Percentiles rank a stretch among this genome's conserved stretches.
These are phyloP conservation scores for Oenanthe oenanthe DNA, from an alignment of 2,113 vertebrate genomes.

Conservation along the genomic window DNA sequence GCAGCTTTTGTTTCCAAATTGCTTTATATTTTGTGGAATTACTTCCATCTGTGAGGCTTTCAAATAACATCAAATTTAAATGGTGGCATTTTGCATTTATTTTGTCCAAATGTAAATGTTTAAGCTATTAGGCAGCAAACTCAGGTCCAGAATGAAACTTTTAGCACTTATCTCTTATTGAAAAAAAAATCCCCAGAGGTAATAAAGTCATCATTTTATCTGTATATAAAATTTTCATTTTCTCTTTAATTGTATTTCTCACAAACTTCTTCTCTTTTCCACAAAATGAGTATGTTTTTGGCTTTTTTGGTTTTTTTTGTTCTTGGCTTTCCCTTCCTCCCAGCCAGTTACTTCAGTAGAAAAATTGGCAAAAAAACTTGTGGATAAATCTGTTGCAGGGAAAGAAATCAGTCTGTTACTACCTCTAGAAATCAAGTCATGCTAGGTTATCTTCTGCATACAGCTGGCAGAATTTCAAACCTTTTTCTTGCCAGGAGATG, in stretches of 20 bases:
- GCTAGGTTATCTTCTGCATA: not conserved
- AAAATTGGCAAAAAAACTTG: not conserved
- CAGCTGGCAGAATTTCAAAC: not conserved
- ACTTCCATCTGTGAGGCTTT: not conserved
- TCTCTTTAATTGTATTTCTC: not conserved
- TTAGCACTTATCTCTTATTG: not conserved
- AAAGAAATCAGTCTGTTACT: not conserved
- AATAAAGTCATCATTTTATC: not conserved
- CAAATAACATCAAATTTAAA: not conserved
- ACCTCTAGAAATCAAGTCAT: not conserved
- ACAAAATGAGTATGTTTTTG: not conserved
- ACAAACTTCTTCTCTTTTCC: not conserved
- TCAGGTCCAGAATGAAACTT: not conserved
- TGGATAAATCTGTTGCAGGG: not conserved
- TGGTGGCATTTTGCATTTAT: not conserved
- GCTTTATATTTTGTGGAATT: not conserved
- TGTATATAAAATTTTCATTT: not conserved
- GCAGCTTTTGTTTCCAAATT: constrained; percentile 22
- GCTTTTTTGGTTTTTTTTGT: too few species aligned
- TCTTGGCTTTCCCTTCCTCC: fast-evolving
- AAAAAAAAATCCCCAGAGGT: not conserved
- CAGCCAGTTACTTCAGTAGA: not conserved
- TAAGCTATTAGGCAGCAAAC: not conserved
- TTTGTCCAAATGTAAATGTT: constrained; percentile 14
- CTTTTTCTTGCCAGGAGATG: not conserved